Base-by-base conservation (phyloP, 2,888 invertebrate genomes). In the Phyllotreta striolata region DNA sequence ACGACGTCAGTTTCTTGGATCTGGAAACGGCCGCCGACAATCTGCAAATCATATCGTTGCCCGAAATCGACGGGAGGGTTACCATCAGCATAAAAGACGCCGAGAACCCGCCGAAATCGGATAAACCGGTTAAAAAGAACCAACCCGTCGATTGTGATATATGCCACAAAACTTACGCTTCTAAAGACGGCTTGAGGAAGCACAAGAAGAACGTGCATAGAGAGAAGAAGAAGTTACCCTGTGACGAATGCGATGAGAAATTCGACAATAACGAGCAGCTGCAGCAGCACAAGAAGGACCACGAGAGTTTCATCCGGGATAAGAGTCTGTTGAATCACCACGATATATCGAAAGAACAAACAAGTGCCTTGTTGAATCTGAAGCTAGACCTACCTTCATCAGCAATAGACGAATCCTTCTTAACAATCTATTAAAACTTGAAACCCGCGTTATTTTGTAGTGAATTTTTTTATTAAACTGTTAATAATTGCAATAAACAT, bases 211-310 rank as follows among this genome's bases (percentile, higher is more conserved):
- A 66, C 12, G 59, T 85, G 35, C 88, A 89, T 72, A 87, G 86
- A 1, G 85, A 85, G 6, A 86, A 87, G 66, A 80, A 84, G 56
- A 86, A 86, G 1, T 87, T 83, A 76, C 81, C 83, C 35, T 89
- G 89, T 73, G 73, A 77, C 8, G 75, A 83, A 14, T 90, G 89
- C 75, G 77, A 80, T 4, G 86, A 85, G 74, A 83, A 84, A 1
- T 89, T 89, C 72, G 84, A 85, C 55, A 87, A 62, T 4, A 62
- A 85, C 68, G 86, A 85, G 34, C 84, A 87, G 0, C 78, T 89
- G 38, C 82, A 85, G 59, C 84, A 85, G 67, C 90, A 90, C 75
- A 54, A 84, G 72, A 84, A 84, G 58, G 83, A 84, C 64, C 88
- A 90, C 77, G 82, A 83, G 0, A 85, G 85, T 4, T 24, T 3